Evolutionary conservation across 2,113 vertebrate genomes (phyloP).

Genomic region (Rynchops niger): DNA sequence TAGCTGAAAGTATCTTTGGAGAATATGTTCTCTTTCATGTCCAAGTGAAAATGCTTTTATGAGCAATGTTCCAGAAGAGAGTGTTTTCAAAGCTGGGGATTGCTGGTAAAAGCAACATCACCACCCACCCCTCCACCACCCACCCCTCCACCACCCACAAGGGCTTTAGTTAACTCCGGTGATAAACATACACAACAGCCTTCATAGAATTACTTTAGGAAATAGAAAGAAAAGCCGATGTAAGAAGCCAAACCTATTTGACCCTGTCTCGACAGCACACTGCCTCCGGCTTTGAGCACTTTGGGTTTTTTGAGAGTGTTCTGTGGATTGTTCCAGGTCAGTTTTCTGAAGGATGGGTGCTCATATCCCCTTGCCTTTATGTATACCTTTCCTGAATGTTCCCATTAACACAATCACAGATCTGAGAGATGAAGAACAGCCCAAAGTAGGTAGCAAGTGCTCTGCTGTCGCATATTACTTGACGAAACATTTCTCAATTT

Average conservation of each 20-base stretch:
- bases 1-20: not conserved
- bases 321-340: not conserved
- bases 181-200: not conserved
- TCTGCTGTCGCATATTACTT: not conserved
- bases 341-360: not conserved
- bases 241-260: not conserved
- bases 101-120: not conserved
- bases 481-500: not conserved
- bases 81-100: not conserved
- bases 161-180: not conserved
- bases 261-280: not conserved
- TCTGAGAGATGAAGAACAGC: not conserved
- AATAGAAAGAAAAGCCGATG: not conserved
- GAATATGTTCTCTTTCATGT: not conserved
- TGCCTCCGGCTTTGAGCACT: not conserved
- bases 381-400: not conserved
- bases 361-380: not conserved
- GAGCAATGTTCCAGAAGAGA: not conserved
- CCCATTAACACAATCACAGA: not conserved
- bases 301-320: not conserved
- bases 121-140: accelerated
- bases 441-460: not conserved
- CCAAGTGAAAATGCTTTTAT: not conserved
- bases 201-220: not conserved
- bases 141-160: not conserved